Evolutionary conservation across 2,888 invertebrate species (phyloP), one percentile per base, ranked within the genome.

Genomic region (Listrodromus nycthemerus): DNA sequence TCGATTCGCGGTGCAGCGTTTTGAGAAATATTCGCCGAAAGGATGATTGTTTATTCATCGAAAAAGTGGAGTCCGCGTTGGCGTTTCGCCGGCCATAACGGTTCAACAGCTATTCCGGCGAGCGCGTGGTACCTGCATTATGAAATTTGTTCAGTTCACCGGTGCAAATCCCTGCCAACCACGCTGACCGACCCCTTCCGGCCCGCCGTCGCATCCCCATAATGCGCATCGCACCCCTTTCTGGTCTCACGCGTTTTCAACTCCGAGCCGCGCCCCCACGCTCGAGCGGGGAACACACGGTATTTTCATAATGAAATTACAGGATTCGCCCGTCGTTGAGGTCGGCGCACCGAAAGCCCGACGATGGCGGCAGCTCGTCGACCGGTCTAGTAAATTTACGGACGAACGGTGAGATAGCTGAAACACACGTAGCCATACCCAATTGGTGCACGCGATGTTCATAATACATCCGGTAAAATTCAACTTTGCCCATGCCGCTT

Each of bases 261-360:
- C 82, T 61, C 67, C 10, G 21, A 30, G 41, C 45, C 50, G 7
- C 61, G 30, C 74, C 5, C 41, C 13, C 58, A 27, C 45, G 61
- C 45, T 30, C 48, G 45, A 21, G 33, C 74, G 16, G 63, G 8
- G 30, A 21, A 48, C 63, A 27, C 78, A 7, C 61, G 67, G 80
- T 82, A 89, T 90, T 90, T 89, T 89, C 89, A 85, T 90, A 90
- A 90, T 88, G 88, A 88, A 89, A 89, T 90, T 90, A 88, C 86
- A 83, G 78, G 84, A 83, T 85, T 86, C 84, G 88, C 85, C 87
- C 84, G 65, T 67, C 58, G 76, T 24, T 61, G 84, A 84, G 84
- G 78, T 79, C 74, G 78, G 45, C 70, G 58, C 65, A 48, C 55
- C 69, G 70, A 83, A 83, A 75, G 67, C 73, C 74, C 82, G 41